Evolutionary conservation across 2,888 invertebrate species (phyloP), one percentile per base, ranked within the genome.

Genomic region (Chelonus formosanus): DNA sequence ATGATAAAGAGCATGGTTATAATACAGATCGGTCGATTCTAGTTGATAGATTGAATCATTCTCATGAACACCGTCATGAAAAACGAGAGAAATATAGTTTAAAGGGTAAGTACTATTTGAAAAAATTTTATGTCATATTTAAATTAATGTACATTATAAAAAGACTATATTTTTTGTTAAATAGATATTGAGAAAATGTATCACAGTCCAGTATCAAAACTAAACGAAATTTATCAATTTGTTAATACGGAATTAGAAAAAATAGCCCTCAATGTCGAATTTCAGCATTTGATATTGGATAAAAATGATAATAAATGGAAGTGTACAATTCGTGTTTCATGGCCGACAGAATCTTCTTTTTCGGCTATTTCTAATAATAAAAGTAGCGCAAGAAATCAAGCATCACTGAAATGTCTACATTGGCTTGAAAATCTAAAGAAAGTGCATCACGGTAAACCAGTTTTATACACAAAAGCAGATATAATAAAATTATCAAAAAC

Each of bases 291-390:
- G 3, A 6, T 5, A 40, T 40, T 40, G 40, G 5, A 5, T 0
- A 6, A 6, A 5, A 40, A 40, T 40, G 40, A 40, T 20, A 20
- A 53, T 3, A 35, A 81, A 6, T 90, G 90, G 90, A 81, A 76
- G 0, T 89, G 88, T 70, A 86, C 82, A 8, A 88, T 88, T 67
- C 74, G 81, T 0, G 80, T 90, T 69, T 76, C 82, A 44, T 91
- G 90, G 90, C 90, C 91, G 0, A 86, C 86, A 72, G 82, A 85
- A 58, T 81, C 82, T 5, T 86, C 86, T 71, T 88, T 91, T 83
- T 84, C 86, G 73, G 82, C 85, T 81, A 79, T 79, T 69, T 87
- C 85, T 6, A 70, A 78, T 70, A 87, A 86, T 48, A 91, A 90
- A 83, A 83, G 85, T 0, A 81, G 84, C 44, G 89, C 90, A 0